These are phyloP conservation scores for Ophiothrix spiculata DNA, from an alignment of 35 echinoderm and acorn worm genomes.

Conservation along the genomic window DNA sequence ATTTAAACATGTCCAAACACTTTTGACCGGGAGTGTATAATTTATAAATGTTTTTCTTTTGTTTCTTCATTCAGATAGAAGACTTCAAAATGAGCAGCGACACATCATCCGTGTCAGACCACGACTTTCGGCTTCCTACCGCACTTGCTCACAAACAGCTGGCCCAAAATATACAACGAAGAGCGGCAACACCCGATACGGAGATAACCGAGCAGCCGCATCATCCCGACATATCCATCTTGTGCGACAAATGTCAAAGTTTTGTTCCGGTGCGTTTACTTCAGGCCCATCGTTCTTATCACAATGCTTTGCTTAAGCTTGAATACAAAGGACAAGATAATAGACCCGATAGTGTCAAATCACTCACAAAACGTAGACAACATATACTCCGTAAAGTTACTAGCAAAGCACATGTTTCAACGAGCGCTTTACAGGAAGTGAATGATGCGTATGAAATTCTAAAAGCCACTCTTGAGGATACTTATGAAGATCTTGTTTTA, in stretches of 20 bases:
- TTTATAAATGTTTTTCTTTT: too few species aligned
- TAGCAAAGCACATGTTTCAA: slow-evolving; percentile 27
- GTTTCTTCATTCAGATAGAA: too few species aligned
- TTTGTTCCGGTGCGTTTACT: slow-evolving; percentile 51
- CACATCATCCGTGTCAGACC: slow-evolving; percentile 67
- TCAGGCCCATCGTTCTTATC: slow-evolving; percentile 68
- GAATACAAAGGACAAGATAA: slow-evolving; percentile 49
- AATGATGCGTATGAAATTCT: slow-evolving; percentile 84
- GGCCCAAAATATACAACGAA: slow-evolving; percentile 31
- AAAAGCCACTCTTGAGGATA: slow-evolving; percentile 74
- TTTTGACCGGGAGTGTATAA: too few species aligned
- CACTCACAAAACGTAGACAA: slow-evolving; percentile 63
- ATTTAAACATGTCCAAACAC: too few species aligned
- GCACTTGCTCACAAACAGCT: slow-evolving; percentile 13
- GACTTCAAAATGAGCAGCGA: slow-evolving; percentile 92
- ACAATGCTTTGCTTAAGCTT: slow-evolving; percentile 55
- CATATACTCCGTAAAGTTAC: slow-evolving; percentile 40
- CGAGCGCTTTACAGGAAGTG: slow-evolving; percentile 48
- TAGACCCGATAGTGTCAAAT: slow-evolving; percentile 42
- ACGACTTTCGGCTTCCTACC: slow-evolving; percentile 1
- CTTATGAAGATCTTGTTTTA: slow-evolving; percentile 59
- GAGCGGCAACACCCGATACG: slow-evolving; percentile 43
- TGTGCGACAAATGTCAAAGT: slow-evolving; percentile 67
- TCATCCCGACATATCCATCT: slow-evolving; percentile 76
- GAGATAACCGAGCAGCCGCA: slow-evolving; percentile 31